These are phyloP conservation scores for Enteromius argenteus DNA, from an alignment of 2,797 vertebrate genomes.

Conservation along the genomic window DNA sequence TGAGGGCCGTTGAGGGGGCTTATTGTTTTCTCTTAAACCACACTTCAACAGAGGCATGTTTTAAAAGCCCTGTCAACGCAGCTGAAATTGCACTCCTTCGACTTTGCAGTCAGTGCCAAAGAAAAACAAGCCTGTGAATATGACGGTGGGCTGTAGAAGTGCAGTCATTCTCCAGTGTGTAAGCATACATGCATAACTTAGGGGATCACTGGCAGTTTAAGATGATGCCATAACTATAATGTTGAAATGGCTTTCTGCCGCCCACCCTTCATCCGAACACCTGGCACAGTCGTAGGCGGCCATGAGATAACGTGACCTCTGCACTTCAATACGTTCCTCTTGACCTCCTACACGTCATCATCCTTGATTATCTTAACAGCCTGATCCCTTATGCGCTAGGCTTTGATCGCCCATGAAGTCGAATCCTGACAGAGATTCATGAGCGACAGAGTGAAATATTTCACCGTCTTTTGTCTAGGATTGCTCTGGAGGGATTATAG, in stretches of 20 bases:
- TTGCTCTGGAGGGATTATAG: conserved; percentile 55
- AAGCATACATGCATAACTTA: conserved; percentile 43
- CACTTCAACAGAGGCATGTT: conserved; percentile 78
- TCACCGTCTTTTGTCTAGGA: conserved; percentile 47
- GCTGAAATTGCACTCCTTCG: conserved; percentile 72
- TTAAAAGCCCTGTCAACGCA: conserved; percentile 75
- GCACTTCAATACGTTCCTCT: conserved; percentile 61
- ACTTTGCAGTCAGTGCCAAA: conserved; percentile 56
- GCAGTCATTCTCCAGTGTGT: conserved; percentile 56
- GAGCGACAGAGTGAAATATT: conserved; percentile 59
- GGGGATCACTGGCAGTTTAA: conserved; percentile 57
- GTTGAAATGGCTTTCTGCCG: conserved; percentile 58
- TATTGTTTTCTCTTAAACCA: conserved; percentile 84
- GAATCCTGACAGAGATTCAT: conserved; percentile 66
- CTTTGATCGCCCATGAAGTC: conserved; percentile 45
- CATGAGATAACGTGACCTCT: conserved; percentile 66
- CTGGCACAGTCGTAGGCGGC: conserved; percentile 63
- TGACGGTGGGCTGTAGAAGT: conserved; percentile 68
- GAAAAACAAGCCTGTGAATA: conserved; percentile 67
- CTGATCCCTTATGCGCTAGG: conserved; percentile 45
- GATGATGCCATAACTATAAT: conserved; percentile 55
- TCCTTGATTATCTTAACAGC: conserved; percentile 61
- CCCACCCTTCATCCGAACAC: conserved; percentile 63
- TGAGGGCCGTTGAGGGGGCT: conserved; percentile 83
- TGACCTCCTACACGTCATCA: conserved; percentile 57